Base-by-base conservation (phyloP, 2,797 vertebrate genomes). In the Xiphophorus birchmanni region DNA sequence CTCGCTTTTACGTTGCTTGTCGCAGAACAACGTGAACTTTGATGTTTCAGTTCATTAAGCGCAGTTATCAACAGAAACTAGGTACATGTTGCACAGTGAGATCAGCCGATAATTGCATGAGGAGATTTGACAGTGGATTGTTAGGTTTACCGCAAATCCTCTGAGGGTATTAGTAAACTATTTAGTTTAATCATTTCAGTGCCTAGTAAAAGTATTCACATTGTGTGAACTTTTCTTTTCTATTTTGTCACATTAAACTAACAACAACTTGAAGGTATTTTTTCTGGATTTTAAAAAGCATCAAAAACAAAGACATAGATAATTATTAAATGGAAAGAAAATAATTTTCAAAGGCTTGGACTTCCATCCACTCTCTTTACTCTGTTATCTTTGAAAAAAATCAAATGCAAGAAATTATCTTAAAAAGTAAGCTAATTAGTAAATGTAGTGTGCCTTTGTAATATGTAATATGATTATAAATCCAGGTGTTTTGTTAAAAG, bases 101-200 rank as follows among this genome's bases (percentile, higher is more conserved):
- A 63, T 73, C 35, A 76, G 50, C n/a, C 40, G 37, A 73, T 56
- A n/a, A 35, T 58, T 73, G 8, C 44, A 63, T 60, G 50, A 73
- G 29, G 12, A 35, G 48, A 48, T 75, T 74, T 52, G 58, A 29
- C 56, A 65, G 35, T 65, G 56, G 29, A 35, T 48, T 32, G 29
- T 1, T 2, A 37, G 63, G 63, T 67, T 67, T 23, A 67, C 18
- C 18, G 11, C 63, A 67, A 67, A 67, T 74, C 47, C 40, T 67
- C 67, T 75, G 4, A 23, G 13, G 8, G 8, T 29, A 52, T 77
- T 21, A 44, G 65, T 26, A 42, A 37, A 67, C 63, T 23, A 67
- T 23, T 69, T 69, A 69, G 21, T 69, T 69, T 37, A 67, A 37
- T 67, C 2, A 42, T 69, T 42, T 69, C 37, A 26, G 10, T 65